Evolutionary conservation across 2,113 vertebrate species (phyloP).

Genomic region (Daubentonia madagascariensis): DNA sequence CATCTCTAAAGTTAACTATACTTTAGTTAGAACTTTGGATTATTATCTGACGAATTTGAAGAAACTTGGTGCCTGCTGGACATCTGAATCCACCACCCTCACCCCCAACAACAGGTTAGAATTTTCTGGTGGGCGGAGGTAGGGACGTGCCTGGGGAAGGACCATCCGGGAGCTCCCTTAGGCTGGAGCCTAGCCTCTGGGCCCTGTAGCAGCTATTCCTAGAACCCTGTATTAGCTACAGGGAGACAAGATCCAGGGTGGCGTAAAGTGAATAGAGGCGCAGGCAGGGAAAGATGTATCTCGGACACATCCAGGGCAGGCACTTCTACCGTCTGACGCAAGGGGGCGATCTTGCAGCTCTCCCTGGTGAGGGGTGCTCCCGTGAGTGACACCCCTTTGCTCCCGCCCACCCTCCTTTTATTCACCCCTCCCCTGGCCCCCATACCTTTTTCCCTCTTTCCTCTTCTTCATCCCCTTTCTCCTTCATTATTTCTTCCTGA

Average conservation of each 20-base stretch:
- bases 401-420: neutral
- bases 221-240: neutral
- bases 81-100: accelerated
- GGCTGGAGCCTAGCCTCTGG: neutral
- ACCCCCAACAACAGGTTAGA: neutral
- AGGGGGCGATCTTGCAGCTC: constrained; percentile 58
- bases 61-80: neutral
- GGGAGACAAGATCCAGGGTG: neutral
- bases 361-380: constrained; percentile 68
- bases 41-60: neutral
- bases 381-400: neutral
- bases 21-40: neutral
- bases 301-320: constrained; percentile 53
- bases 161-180: too few relatives aligned
- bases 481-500: neutral
- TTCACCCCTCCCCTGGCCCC: accelerated
- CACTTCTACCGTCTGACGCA: constrained; percentile 57
- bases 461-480: neutral
- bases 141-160: neutral
- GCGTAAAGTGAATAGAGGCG: constrained; percentile 6
- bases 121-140: neutral
- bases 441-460: neutral
- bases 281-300: constrained; percentile 31
- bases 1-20: neutral
- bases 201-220: neutral